Evolutionary conservation across 2,888 invertebrate species (phyloP).

Genomic region (Chalcosyrphus nemorum): DNA sequence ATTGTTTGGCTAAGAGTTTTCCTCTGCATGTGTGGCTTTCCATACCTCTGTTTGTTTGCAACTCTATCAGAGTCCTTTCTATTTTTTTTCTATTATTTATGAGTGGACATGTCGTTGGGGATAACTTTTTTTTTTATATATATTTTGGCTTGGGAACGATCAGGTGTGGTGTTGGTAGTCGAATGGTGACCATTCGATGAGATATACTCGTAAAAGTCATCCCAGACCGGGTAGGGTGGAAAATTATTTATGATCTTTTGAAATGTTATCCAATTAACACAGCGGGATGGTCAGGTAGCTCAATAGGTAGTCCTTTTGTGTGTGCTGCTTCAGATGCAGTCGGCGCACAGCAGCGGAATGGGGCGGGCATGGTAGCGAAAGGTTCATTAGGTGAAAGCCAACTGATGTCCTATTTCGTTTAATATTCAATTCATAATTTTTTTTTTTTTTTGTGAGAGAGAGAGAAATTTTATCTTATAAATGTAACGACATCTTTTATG

Average conservation of each 20-base stretch:
- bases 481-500: conserved; percentile 38
- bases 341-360: neutral
- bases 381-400: conserved; percentile 61
- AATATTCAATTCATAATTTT: conserved; percentile 69
- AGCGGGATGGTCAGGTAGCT: conserved; percentile 50
- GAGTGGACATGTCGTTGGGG: conserved; percentile 58
- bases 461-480: conserved; percentile 44
- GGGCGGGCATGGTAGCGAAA: conserved; percentile 43
- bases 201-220: conserved; percentile 5
- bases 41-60: conserved; percentile 33
- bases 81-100: conserved; percentile 56
- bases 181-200: neutral
- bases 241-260: conserved; percentile 66
- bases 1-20: conserved; percentile 35
- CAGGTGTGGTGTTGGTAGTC: conserved; percentile 49
- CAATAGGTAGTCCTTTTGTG: conserved; percentile 54
- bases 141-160: conserved; percentile 42
- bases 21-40: neutral
- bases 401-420: conserved; percentile 68
- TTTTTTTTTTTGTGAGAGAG: conserved; percentile 8
- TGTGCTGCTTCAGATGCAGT: conserved; percentile 52
- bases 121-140: conserved; percentile 55
- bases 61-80: conserved; percentile 52
- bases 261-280: conserved; percentile 72
- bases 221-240: neutral